A percentile compares a stretch with the other conserved stretches of the same genome.
Conservation (phyloP, 2,888 invertebrate genomes). For the Argyresthia albistria region DNA sequence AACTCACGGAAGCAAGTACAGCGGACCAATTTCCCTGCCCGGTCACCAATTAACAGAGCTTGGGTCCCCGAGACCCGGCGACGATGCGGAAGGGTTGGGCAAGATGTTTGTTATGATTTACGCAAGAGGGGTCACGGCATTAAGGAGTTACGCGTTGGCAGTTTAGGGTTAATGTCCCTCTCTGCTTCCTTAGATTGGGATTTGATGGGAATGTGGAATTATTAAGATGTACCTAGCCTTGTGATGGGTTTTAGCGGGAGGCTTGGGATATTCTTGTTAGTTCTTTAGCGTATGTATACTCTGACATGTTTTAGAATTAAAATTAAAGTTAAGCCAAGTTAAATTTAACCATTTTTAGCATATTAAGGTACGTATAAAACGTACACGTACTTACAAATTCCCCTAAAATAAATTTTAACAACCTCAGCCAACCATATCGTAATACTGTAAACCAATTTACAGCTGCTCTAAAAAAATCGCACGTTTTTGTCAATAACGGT, state of each 20-base stretch:
- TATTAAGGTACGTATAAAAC: no score
- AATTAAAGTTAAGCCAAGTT: no score
- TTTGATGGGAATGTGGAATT: neutral
- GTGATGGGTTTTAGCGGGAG: no score
- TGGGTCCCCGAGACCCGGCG: conserved; percentile 36
- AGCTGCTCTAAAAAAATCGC: conserved; percentile 19
- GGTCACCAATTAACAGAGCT: conserved; percentile 65
- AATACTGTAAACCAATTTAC: no score
- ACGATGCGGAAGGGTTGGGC: conserved; percentile 50
- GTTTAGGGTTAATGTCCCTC: neutral
- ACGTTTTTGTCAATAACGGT: conserved; percentile 12
- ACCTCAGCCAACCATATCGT: neutral
- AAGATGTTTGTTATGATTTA: conserved; percentile 69
- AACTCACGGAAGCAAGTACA: conserved; percentile 66
- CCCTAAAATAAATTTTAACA: neutral
- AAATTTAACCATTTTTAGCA: no score
- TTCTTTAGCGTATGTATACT: no score
- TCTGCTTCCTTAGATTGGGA: neutral
- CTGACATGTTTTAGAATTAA: neutral
- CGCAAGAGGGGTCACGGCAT: conserved; percentile 21
- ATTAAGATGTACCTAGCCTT: no score
- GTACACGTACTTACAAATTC: neutral
- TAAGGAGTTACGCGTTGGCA: conserved; percentile 3
- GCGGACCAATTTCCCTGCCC: conserved; percentile 65
- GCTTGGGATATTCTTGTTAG: no score